Conservation (phyloP, 1,140 invertebrate genomes). For the Cardiocondyla obscurior region DNA sequence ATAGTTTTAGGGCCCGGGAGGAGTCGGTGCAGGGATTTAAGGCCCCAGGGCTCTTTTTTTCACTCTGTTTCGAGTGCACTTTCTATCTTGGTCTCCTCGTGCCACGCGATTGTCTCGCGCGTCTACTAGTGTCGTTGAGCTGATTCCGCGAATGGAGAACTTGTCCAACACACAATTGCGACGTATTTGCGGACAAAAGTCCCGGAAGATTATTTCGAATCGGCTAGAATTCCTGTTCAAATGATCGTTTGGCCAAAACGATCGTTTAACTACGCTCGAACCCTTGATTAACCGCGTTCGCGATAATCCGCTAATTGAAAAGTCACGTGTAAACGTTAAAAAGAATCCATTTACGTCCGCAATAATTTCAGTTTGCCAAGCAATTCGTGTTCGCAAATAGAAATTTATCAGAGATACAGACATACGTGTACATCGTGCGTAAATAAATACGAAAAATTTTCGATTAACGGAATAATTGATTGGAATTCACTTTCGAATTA, state of each 20-base stretch:
- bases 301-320: neutral
- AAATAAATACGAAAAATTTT: neutral
- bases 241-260: slow-evolving; percentile 48
- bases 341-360: neutral
- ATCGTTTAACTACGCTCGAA: slow-evolving; percentile 31
- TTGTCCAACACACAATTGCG: slow-evolving; percentile 62
- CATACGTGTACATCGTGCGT: neutral
- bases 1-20: slow-evolving; percentile 75
- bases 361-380: slow-evolving; percentile 25
- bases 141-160: slow-evolving; percentile 66
- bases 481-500: neutral
- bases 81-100: slow-evolving; percentile 49
- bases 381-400: neutral
- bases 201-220: slow-evolving; percentile 57
- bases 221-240: slow-evolving; percentile 52
- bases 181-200: slow-evolving; percentile 58
- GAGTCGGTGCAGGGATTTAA: slow-evolving; percentile 79
- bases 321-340: neutral
- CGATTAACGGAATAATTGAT: neutral
- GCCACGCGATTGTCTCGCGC: slow-evolving; percentile 61
- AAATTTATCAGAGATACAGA: neutral
- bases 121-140: slow-evolving; percentile 65
- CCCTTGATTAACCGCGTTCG: slow-evolving; percentile 7
- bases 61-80: slow-evolving; percentile 61
- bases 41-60: slow-evolving; percentile 80